Evolutionary conservation across 92 coral and sea anemone genomes (phyloP).

Genomic region (Pocillopora grandis): DNA sequence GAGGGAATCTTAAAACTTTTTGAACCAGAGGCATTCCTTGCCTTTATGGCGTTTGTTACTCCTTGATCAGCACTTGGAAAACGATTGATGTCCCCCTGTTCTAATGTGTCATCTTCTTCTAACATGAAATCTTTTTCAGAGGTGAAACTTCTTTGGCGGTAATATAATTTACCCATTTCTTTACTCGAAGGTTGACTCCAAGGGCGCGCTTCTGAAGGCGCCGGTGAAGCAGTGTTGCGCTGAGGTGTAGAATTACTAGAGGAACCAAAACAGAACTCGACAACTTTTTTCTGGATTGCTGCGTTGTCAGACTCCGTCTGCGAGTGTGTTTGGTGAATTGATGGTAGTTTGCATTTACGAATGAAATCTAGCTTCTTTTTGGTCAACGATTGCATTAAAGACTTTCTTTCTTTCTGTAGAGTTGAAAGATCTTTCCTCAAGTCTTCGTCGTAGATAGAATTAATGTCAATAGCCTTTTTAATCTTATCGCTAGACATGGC

Average conservation of each 20-base stretch:
- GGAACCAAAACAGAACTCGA: background rate
- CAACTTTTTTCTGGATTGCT: background rate
- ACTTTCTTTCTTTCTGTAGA: slow-evolving; percentile 6
- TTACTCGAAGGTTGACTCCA: background rate
- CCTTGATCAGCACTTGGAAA: background rate
- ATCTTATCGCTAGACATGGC: slow-evolving; percentile 7
- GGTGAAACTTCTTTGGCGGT: background rate
- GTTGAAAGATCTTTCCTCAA: slow-evolving; percentile 5
- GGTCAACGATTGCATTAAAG: background rate
- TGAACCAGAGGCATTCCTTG: background rate
- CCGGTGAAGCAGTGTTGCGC: background rate
- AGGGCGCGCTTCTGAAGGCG: background rate
- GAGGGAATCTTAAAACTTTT: background rate
- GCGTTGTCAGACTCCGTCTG: background rate
- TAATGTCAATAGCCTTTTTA: slow-evolving; percentile 7
- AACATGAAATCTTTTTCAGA: background rate
- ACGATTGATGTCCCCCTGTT: background rate
- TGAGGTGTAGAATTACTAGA: background rate
- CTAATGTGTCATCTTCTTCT: background rate
- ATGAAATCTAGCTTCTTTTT: slow-evolving; percentile 11
- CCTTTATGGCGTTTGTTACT: background rate
- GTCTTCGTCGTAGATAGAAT: slow-evolving; percentile 7
- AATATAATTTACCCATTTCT: background rate
- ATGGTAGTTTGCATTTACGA: slow-evolving; percentile 11
- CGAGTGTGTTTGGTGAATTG: background rate